These are phyloP conservation scores for Pao palembangensis DNA, from an alignment of 2,113 vertebrate genomes.

Conservation along the genomic window DNA sequence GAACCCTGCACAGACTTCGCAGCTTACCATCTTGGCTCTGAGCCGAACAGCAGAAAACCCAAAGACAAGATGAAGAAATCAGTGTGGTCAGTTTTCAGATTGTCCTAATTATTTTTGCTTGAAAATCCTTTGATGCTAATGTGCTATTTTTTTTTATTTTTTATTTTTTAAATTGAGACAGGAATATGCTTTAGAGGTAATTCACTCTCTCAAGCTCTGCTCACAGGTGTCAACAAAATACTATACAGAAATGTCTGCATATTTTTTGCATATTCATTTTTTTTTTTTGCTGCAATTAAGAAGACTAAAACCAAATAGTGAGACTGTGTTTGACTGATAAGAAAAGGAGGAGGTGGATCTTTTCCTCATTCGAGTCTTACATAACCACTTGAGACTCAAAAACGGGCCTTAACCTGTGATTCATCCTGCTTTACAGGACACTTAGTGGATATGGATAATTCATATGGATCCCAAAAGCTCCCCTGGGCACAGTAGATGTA, in stretches of 20 bases:
- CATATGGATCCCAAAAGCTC: conserved; percentile 53
- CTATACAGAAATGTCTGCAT: too few species aligned
- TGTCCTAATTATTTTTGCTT: conserved; percentile 19
- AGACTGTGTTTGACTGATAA: conserved; percentile 13
- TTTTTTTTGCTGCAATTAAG: conserved; percentile 8
- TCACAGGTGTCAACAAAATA: too few species aligned
- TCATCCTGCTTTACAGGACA: conserved; percentile 62
- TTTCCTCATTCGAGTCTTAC: conserved; percentile 21
- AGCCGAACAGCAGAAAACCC: too few species aligned
- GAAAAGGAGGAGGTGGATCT: conserved; percentile 1
- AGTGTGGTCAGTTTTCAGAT: conserved; percentile 12
- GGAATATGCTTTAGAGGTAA: neutral
- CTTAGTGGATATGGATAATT: conserved; percentile 70
- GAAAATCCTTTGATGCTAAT: conserved; percentile 1
- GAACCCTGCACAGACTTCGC: too few species aligned
- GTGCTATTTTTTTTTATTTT: neutral
- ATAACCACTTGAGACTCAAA: conserved; percentile 36
- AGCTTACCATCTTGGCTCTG: too few species aligned
- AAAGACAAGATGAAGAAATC: too few species aligned
- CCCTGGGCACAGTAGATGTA: conserved; percentile 57
- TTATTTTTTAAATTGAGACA: neutral
- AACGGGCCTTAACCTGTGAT: conserved; percentile 51
- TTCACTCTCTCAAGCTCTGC: neutral
- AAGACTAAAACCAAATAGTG: conserved; percentile 10
- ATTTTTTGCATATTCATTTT: neutral